Conservation (phyloP, 2,888 invertebrate species). For the Tetranychus piercei region DNA sequence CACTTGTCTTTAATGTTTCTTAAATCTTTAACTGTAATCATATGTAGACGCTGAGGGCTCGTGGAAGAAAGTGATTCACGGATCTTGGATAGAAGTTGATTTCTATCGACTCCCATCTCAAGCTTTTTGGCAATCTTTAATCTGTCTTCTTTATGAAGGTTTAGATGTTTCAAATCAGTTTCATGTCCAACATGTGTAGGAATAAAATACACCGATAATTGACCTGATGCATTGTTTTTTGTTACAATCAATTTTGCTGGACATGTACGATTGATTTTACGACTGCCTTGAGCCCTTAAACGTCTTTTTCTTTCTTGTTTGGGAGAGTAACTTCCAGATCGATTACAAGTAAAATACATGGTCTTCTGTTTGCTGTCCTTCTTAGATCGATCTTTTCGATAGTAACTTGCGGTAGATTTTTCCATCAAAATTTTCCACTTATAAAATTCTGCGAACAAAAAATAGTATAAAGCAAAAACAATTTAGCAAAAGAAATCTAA, state of each 20-base stretch:
- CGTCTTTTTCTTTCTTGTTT: slow-evolving; percentile 3
- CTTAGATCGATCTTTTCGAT: slow-evolving; percentile 7
- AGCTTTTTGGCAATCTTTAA: background rate
- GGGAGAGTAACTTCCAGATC: background rate
- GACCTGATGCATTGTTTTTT: background rate
- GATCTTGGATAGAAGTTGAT: background rate
- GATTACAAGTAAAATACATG: slow-evolving; percentile 5
- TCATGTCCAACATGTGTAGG: slow-evolving; percentile 7
- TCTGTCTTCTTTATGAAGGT: slow-evolving; percentile 6
- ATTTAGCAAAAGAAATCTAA: background rate
- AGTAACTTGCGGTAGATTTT: background rate
- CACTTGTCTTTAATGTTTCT: slow-evolving; percentile 3
- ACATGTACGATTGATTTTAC: slow-evolving; percentile 9
- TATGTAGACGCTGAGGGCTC: background rate
- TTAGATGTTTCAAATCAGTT: slow-evolving; percentile 3
- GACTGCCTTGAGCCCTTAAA: slow-evolving; percentile 10
- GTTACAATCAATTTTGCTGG: background rate
- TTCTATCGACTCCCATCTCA: background rate
- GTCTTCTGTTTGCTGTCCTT: background rate
- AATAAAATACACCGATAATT: slow-evolving; percentile 4
- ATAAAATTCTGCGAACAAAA: background rate
- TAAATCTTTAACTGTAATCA: slow-evolving; percentile 1
- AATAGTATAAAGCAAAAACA: no score
- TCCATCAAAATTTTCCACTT: slow-evolving; percentile 4
- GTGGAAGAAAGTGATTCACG: background rate